Evolutionary conservation across 1,140 invertebrate species (phyloP).

Genomic region (Nephotettix cincticeps): DNA sequence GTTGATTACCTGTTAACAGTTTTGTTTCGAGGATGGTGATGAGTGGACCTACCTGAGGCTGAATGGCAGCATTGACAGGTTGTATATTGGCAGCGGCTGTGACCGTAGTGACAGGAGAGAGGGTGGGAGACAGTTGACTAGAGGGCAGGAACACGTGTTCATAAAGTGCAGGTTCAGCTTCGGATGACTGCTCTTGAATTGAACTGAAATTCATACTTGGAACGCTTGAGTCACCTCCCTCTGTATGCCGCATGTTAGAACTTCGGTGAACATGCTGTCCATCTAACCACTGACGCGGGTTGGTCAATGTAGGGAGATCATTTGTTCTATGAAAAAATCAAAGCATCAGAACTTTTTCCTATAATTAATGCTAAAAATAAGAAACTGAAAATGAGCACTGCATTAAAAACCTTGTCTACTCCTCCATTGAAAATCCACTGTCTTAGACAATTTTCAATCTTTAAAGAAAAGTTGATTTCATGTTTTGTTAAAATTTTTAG

Average conservation of each 20-base stretch:
- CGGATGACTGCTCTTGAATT: not conserved
- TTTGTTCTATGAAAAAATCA: not conserved
- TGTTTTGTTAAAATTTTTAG: no score
- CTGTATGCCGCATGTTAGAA: not conserved
- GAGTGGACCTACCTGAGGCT: not conserved
- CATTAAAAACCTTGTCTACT: no score
- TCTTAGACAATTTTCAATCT: no score
- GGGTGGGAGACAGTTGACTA: not conserved
- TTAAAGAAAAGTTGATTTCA: no score
- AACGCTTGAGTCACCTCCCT: not conserved
- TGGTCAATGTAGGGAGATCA: conserved; percentile 11
- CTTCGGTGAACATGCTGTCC: not conserved
- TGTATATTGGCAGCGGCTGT: not conserved
- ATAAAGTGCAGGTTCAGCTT: conserved; percentile 26
- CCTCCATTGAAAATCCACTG: no score
- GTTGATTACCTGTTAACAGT: no score
- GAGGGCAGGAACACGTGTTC: conserved; percentile 37
- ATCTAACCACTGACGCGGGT: conserved; percentile 19
- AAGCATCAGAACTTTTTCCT: no score
- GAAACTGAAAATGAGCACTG: no score
- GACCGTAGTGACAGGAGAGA: not conserved
- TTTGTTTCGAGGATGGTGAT: no score
- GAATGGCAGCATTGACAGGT: conserved; percentile 16
- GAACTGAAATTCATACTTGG: no score
- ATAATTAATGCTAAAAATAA: no score